Conservation (phyloP, 2,888 invertebrate genomes). For the Tenthredo livida region DNA sequence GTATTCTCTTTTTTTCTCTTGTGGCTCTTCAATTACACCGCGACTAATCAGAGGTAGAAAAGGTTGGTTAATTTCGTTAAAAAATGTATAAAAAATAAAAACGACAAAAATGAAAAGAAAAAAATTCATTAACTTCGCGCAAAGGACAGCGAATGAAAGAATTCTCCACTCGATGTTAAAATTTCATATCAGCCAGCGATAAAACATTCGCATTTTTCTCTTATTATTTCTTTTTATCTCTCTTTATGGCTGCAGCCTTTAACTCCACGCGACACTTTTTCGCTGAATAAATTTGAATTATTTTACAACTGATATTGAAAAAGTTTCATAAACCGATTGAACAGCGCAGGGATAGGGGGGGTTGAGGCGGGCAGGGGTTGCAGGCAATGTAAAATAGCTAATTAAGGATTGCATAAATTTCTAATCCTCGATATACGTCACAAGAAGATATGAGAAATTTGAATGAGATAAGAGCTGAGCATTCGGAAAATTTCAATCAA, state of each 20-base stretch:
- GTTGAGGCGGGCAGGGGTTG: background rate
- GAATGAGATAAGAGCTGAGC: no score
- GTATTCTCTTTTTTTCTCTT: no score
- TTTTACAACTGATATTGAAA: background rate
- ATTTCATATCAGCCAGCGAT: background rate
- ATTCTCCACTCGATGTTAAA: background rate
- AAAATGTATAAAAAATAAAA: background rate
- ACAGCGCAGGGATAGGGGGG: background rate
- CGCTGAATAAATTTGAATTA: conserved; percentile 5
- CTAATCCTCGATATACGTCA: background rate
- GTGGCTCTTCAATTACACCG: no score
- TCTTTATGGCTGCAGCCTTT: background rate
- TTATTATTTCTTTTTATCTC: background rate
- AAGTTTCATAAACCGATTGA: background rate
- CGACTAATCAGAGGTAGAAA: no score
- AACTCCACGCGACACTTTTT: background rate
- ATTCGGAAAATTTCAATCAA: no score
- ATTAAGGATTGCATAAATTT: background rate
- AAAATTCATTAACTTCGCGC: background rate
- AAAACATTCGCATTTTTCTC: background rate
- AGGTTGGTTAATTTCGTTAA: no score
- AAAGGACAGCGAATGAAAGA: background rate
- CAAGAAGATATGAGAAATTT: no score
- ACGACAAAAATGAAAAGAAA: background rate
- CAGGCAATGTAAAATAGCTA: background rate